Conservation (phyloP, 2,113 vertebrate genomes). For the Spermophilus dauricus region DNA sequence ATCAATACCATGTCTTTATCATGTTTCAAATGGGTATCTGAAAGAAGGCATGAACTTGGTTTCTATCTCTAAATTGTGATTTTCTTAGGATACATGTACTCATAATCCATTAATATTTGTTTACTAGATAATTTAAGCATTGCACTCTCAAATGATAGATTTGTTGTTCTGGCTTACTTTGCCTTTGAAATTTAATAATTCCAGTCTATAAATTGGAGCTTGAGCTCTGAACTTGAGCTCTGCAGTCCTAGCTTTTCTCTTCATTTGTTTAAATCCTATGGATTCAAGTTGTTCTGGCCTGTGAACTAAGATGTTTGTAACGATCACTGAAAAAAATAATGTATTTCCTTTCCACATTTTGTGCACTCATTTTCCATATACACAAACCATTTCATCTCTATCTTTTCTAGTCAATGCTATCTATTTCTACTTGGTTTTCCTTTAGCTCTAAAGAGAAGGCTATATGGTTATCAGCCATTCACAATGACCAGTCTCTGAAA, state of each 20-base stretch:
- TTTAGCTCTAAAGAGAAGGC: conserved; percentile 11
- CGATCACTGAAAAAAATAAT: not conserved
- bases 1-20: not conserved
- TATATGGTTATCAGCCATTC: not conserved
- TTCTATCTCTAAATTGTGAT: not conserved
- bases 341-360: too few relatives aligned
- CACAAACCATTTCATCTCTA: not conserved
- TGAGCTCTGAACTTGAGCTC: not conserved
- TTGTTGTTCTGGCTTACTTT: not conserved
- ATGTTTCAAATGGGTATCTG: not conserved
- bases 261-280: not conserved
- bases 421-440: not conserved
- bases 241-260: not conserved
- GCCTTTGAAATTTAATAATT: not conserved
- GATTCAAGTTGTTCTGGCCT: not conserved
- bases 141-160: not conserved
- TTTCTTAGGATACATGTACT: not conserved
- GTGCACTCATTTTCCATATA: not conserved
- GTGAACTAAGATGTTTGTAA: not conserved
- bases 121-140: not conserved
- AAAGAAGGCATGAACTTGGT: not conserved
- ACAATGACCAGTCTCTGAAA: not conserved
- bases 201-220: not conserved
- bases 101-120: accelerated
- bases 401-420: not conserved